These are phyloP conservation scores for Platichthys flesus DNA, from an alignment of 2,113 vertebrate genomes.

Conservation along the genomic window DNA sequence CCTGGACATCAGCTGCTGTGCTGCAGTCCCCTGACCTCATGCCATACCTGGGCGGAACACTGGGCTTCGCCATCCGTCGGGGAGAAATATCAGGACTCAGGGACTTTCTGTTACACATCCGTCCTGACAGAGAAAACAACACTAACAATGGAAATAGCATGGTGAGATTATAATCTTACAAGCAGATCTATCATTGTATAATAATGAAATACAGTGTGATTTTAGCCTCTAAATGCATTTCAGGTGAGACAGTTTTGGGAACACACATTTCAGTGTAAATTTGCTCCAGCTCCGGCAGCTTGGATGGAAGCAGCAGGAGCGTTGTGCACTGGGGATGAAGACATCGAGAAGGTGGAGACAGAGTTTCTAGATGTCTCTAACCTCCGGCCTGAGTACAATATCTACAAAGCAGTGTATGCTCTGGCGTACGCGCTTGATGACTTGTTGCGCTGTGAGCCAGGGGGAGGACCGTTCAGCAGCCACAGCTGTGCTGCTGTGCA, in stretches of 20 bases:
- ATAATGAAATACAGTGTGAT: no score
- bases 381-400: conserved; percentile 33
- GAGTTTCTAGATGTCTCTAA: conserved; percentile 58
- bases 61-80: conserved; percentile 72
- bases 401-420: conserved; percentile 14
- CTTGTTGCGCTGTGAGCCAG: conserved; percentile 69
- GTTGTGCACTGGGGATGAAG: conserved; percentile 69
- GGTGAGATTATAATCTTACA: conserved; percentile 12
- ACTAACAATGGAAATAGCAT: conserved; percentile 34
- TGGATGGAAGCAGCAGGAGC: conserved; percentile 18
- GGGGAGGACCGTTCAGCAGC: conserved; percentile 70
- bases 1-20: conserved; percentile 48
- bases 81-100: conserved; percentile 66
- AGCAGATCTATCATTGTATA: background rate
- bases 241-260: conserved; percentile 75
- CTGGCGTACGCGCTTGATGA: conserved; percentile 74
- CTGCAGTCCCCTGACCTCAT: conserved; percentile 48
- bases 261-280: conserved; percentile 72
- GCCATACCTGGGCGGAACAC: conserved; percentile 57
- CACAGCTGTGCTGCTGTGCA: conserved; percentile 68
- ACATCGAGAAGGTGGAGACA: conserved; percentile 34
- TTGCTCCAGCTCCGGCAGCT: conserved; percentile 27
- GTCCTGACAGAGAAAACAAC: conserved; percentile 34
- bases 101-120: conserved; percentile 46
- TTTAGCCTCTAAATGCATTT: conserved; percentile 1